Evolutionary conservation across 2,113 vertebrate species (phyloP).

Genomic region (Meriones unguiculatus): DNA sequence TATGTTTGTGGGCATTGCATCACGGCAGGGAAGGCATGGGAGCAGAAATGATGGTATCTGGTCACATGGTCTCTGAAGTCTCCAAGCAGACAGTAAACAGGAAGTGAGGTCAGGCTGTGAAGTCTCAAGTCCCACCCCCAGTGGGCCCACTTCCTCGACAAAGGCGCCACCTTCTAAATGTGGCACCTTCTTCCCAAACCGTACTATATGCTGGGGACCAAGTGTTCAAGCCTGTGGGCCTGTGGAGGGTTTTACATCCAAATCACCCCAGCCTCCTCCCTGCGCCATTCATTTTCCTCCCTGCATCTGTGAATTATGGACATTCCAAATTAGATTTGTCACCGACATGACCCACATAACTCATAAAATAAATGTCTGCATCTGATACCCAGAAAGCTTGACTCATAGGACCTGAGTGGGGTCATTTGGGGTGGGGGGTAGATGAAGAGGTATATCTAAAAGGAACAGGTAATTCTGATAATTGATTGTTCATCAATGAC

Average conservation of each 20-base stretch:
- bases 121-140: background rate
- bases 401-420: background rate
- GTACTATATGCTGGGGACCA: background rate
- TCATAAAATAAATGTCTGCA: background rate
- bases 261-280: background rate
- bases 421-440: background rate
- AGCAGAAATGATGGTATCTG: background rate
- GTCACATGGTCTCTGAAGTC: background rate
- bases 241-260: background rate
- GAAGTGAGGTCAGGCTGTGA: background rate
- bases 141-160: background rate
- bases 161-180: background rate
- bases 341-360: background rate
- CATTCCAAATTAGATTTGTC: background rate
- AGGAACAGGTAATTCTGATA: background rate
- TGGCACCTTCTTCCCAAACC: background rate
- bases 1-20: background rate
- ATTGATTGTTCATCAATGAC: background rate
- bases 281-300: background rate
- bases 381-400: background rate
- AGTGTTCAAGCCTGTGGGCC: no score
- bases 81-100: background rate
- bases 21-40: background rate
- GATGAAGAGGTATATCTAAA: background rate
- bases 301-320: background rate